Evolutionary conservation across 2,888 invertebrate genomes (phyloP).

Genomic region (Plutella xylostella): DNA sequence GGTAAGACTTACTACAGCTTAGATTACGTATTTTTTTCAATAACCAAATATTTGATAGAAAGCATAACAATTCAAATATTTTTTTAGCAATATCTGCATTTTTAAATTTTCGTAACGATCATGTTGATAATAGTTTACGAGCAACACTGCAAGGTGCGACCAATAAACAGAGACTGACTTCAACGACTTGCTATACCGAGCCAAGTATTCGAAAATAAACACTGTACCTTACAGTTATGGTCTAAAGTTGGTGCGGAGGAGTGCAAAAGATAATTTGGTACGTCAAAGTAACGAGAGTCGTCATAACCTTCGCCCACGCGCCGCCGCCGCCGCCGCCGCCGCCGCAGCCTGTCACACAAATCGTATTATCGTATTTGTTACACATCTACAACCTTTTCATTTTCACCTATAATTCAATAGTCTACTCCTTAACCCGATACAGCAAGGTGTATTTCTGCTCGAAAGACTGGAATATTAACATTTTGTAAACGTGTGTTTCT

Average conservation of each 20-base stretch:
- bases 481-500: too few relatives aligned
- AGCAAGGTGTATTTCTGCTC: not conserved
- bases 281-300: conserved; percentile 45
- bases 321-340: too few relatives aligned
- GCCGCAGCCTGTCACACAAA: conserved; percentile 43
- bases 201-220: not conserved
- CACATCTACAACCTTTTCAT: not conserved
- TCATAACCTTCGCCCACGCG: conserved; percentile 44
- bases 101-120: too few relatives aligned
- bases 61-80: too few relatives aligned
- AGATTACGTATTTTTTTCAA: too few relatives aligned
- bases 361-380: conserved; percentile 41
- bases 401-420: not conserved
- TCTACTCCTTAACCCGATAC: not conserved
- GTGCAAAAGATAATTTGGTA: not conserved
- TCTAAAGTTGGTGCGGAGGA: not conserved
- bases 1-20: too few relatives aligned
- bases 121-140: too few relatives aligned
- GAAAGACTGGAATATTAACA: too few relatives aligned
- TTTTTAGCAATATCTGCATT: too few relatives aligned
- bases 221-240: not conserved
- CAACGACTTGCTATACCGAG: not conserved
- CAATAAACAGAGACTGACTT: not conserved
- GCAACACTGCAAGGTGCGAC: conserved; percentile 1
- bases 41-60: too few relatives aligned